Conservation (phyloP, 2,113 vertebrate genomes). For the Xenus cinereus region DNA sequence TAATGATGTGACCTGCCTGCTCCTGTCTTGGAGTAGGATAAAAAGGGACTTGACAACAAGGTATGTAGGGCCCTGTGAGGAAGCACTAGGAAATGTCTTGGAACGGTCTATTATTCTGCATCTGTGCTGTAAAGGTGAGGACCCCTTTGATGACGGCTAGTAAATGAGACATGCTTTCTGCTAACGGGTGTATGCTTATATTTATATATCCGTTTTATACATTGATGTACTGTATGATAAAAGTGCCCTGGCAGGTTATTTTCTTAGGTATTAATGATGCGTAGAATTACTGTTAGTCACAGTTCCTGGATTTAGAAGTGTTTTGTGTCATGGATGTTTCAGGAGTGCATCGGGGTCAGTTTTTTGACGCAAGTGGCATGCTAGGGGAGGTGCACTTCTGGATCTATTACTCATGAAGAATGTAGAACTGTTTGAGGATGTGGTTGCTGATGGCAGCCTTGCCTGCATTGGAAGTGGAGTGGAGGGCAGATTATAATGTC, state of each 20-base stretch:
- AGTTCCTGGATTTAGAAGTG: background rate
- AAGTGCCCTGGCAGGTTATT: background rate
- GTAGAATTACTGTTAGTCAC: background rate
- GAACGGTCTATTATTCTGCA: background rate
- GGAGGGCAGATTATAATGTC: background rate
- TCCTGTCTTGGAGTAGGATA: background rate
- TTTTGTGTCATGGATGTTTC: background rate
- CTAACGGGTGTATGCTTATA: background rate
- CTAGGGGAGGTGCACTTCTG: background rate
- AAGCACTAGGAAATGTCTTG: background rate
- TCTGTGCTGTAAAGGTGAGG: background rate
- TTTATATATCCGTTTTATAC: background rate
- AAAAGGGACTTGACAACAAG: background rate
- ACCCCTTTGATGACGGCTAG: background rate
- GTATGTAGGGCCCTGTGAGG: background rate
- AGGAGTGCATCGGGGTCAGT: background rate
- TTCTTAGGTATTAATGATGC: background rate
- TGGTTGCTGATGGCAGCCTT: background rate
- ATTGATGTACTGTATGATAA: background rate
- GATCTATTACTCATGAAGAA: background rate
- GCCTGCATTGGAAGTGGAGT: background rate
- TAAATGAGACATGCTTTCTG: background rate
- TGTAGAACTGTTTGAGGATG: background rate
- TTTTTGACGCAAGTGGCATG: background rate
- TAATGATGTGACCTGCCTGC: conserved; percentile 1